These are phyloP conservation scores for Diloba caeruleocephala DNA, from an alignment of 2,888 invertebrate genomes.

Conservation along the genomic window DNA sequence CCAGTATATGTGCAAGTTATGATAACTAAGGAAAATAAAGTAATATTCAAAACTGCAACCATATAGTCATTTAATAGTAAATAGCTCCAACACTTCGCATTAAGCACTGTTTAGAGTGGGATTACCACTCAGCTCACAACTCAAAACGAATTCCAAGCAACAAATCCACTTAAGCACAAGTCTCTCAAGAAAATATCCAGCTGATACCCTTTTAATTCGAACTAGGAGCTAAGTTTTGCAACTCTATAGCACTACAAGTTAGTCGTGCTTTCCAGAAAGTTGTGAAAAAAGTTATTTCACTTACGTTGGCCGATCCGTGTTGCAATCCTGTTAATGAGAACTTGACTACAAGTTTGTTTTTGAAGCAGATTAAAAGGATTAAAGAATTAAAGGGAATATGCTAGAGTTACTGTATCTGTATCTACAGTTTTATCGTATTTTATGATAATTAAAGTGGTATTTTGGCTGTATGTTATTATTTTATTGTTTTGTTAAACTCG, in stretches of 20 bases:
- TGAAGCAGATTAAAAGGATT: neutral
- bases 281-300: constrained; percentile 37
- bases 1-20: no score
- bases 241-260: constrained; percentile 9
- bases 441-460: no score
- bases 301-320: constrained; percentile 35
- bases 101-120: neutral
- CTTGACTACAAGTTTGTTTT: constrained; percentile 28
- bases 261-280: constrained; percentile 11
- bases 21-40: no score
- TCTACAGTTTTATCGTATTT: no score
- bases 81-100: neutral
- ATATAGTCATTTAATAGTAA: neutral
- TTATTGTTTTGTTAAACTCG: no score
- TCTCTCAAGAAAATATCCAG: constrained; percentile 18
- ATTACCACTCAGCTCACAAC: constrained; percentile 13
- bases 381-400: neutral
- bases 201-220: constrained; percentile 41
- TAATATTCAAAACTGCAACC: no score
- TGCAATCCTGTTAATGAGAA: constrained; percentile 38
- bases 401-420: no score
- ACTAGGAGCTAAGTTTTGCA: constrained; percentile 25
- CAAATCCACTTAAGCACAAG: constrained; percentile 18
- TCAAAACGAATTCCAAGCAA: constrained; percentile 29
- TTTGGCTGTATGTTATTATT: no score